Percentiles rank a stretch among this genome's conserved stretches.
phyloP scores from a whole-genome alignment of 2,113 vertebrate species.

The Catagonus wagneri region DNA sequence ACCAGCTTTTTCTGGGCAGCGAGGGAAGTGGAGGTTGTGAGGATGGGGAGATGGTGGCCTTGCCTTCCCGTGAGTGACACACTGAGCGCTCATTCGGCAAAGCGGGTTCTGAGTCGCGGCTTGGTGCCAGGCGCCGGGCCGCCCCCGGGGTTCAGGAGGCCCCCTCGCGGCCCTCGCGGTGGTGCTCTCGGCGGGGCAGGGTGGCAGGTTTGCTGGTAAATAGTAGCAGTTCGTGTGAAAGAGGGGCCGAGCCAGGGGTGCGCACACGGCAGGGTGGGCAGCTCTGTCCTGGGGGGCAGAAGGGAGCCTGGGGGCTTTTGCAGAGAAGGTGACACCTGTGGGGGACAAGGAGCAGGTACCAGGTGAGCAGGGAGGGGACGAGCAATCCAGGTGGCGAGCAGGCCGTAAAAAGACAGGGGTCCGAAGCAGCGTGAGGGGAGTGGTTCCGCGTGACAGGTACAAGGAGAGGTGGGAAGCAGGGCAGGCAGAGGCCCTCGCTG shows the following conservation, averaged over 20 bases:
- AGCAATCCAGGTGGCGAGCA: not conserved
- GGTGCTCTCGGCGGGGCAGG: not conserved
- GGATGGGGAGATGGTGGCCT: not conserved
- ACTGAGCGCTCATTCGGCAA: not conserved
- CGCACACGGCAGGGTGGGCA: fast-evolving
- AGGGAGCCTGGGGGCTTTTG: not conserved
- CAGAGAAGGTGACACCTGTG: not conserved
- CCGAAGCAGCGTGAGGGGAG: not conserved
- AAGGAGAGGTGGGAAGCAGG: not conserved
- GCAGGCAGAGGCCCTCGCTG: not conserved
- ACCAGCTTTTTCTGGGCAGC: constrained; percentile 47
- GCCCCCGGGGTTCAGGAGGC: not conserved
- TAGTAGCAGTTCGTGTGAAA: not conserved
- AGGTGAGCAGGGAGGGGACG: not conserved
- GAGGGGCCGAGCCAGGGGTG: not conserved
- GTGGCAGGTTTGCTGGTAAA: not conserved
- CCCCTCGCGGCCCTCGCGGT: not conserved
- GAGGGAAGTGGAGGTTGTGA: not conserved
- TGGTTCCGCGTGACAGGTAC: not conserved
- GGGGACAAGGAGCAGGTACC: not conserved
- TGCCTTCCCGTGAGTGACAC: constrained; percentile 24
- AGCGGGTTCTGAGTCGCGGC: not conserved
- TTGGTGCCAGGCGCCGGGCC: not conserved
- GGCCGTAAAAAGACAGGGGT: not conserved
- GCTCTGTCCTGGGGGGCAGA: not conserved